Conservation (phyloP, 2,888 invertebrate genomes). For the Oscheius sp. region DNA sequence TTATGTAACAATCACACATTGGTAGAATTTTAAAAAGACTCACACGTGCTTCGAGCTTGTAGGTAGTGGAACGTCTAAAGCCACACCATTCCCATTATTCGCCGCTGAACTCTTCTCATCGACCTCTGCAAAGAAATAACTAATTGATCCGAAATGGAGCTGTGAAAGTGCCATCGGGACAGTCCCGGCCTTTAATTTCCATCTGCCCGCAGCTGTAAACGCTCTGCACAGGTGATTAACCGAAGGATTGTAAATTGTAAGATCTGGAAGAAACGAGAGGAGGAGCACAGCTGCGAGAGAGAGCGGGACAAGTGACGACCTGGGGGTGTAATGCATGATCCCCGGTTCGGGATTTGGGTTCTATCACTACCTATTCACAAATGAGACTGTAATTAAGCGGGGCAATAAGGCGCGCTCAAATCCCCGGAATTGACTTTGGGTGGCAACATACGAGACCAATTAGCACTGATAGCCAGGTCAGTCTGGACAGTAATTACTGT, state of each 20-base stretch:
- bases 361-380: background rate
- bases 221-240: conserved; percentile 2
- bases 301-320: conserved; percentile 17
- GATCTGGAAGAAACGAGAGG: background rate
- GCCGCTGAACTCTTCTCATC: conserved; percentile 9
- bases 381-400: conserved; percentile 32
- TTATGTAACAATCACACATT: no score
- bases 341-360: background rate
- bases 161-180: conserved; percentile 12
- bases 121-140: conserved; percentile 8
- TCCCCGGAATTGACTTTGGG: conserved; percentile 27
- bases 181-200: background rate
- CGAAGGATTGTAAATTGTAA: conserved; percentile 29
- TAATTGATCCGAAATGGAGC: background rate
- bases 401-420: conserved; percentile 31
- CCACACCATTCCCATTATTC: background rate
- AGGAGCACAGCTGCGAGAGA: conserved; percentile 11
- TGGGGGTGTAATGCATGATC: conserved; percentile 27
- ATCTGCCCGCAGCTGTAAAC: conserved; percentile 32
- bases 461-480: background rate
- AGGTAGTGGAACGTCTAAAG: background rate
- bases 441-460: conserved; percentile 2
- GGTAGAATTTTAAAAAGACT: background rate
- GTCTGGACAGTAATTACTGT: background rate
- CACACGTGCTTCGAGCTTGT: background rate